Evolutionary conservation across 2,888 invertebrate genomes (phyloP).

Genomic region (Pandemis corylana): DNA sequence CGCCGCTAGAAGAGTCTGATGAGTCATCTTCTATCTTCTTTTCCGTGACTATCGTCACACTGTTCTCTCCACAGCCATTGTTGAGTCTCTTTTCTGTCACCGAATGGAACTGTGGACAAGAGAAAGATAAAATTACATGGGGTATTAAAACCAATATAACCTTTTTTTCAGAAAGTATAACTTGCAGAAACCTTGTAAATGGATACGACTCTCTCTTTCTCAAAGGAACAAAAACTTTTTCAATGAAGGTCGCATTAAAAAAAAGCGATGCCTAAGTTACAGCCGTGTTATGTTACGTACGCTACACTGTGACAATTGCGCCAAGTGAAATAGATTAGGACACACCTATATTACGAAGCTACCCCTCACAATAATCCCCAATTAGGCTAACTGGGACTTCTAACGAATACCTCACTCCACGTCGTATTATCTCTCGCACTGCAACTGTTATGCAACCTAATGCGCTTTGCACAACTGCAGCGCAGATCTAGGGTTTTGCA

Average conservation of each 20-base stretch:
- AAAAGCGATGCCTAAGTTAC: no score
- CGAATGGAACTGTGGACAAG: slow-evolving; percentile 75
- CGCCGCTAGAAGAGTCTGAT: slow-evolving; percentile 76
- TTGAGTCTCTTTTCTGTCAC: slow-evolving; percentile 77
- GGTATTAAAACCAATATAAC: background rate
- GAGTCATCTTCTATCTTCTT: slow-evolving; percentile 81
- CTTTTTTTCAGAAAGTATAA: no score
- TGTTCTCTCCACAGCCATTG: slow-evolving; percentile 76
- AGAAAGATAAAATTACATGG: background rate
- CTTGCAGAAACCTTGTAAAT: background rate
- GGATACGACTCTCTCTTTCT: no score
- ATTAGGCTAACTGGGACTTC: background rate
- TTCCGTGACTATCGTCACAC: slow-evolving; percentile 75
- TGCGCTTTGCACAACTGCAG: slow-evolving; percentile 31
- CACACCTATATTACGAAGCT: no score
- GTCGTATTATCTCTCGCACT: slow-evolving; percentile 4
- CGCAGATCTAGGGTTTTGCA: slow-evolving; percentile 32
- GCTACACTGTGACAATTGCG: no score
- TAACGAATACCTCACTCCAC: background rate
- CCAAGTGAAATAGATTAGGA: no score
- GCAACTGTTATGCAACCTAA: slow-evolving; percentile 33
- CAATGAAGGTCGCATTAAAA: no score
- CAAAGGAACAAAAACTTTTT: no score
- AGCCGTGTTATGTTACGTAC: no score
- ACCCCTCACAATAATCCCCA: no score